Percentiles rank a stretch among this genome's conserved stretches.
These are phyloP conservation scores for Octopus sinensis DNA, from an alignment of 1,140 invertebrate genomes.

Conservation along the genomic window DNA sequence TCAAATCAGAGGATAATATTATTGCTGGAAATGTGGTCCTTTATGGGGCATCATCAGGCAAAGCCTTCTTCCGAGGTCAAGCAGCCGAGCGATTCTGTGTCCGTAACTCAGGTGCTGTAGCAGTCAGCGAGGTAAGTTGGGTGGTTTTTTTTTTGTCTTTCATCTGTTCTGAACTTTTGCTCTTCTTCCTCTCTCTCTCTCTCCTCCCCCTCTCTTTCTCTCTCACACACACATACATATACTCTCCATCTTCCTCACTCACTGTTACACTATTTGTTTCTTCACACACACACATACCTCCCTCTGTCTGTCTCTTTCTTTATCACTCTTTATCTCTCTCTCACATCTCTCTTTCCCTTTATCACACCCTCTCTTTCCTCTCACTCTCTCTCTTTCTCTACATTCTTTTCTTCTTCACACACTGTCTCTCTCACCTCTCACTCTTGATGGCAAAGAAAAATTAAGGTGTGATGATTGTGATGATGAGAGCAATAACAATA, in stretches of 20 bases:
- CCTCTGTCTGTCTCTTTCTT: too few species aligned
- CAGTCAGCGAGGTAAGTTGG: constrained; percentile 73
- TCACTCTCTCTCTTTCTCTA: too few species aligned
- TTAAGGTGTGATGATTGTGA: too few species aligned
- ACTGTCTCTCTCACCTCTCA: too few species aligned
- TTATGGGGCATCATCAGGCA: constrained; percentile 93
- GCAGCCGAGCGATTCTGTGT: constrained; percentile 97
- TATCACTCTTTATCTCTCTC: too few species aligned
- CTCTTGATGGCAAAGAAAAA: too few species aligned
- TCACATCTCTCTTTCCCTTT: too few species aligned
- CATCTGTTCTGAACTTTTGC: neutral
- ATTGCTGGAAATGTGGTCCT: constrained; percentile 97
- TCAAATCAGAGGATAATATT: constrained; percentile 88
- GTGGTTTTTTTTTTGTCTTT: neutral
- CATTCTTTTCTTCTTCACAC: too few species aligned
- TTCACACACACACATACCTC: neutral
- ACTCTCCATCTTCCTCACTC: neutral
- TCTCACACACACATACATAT: neutral
- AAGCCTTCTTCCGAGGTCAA: constrained; percentile 92
- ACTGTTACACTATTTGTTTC: neutral
- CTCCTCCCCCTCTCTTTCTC: neutral
- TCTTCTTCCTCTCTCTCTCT: neutral
- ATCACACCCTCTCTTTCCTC: too few species aligned
- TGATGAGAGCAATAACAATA: too few species aligned
- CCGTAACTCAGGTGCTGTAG: constrained; percentile 90